Evolutionary conservation across 2,113 vertebrate species (phyloP).

Genomic region (Bos javanicus): DNA sequence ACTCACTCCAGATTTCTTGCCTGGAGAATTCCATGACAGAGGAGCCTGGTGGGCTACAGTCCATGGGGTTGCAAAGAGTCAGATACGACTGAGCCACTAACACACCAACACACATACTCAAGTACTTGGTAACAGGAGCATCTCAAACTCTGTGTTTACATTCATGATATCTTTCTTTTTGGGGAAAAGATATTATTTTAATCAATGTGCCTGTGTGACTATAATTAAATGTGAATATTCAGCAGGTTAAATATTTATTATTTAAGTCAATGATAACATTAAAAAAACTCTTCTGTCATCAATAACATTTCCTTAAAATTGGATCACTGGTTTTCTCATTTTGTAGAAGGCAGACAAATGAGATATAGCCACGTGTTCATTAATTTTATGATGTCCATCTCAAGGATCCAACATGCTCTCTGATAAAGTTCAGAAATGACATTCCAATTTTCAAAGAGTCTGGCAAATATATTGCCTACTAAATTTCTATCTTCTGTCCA

Average conservation of each 20-base stretch:
- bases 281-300: background rate
- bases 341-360: background rate
- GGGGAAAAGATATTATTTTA: background rate
- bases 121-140: background rate
- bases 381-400: slow-evolving; percentile 39
- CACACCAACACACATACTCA: background rate
- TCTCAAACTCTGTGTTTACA: background rate
- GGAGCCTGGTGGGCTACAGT: background rate
- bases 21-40: background rate
- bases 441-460: slow-evolving; percentile 46
- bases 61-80: background rate
- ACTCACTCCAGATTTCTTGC: background rate
- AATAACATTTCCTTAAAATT: background rate
- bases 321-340: background rate
- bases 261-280: background rate
- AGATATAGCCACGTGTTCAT: background rate
- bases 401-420: slow-evolving; percentile 12
- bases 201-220: background rate
- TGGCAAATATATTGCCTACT: slow-evolving; percentile 53
- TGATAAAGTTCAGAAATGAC: slow-evolving; percentile 50
- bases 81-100: background rate
- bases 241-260: background rate
- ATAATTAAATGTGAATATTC: background rate
- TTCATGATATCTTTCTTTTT: background rate
- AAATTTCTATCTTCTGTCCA: slow-evolving; percentile 47